Evolutionary conservation across 2,113 vertebrate genomes (phyloP).

Genomic region (Salvelinus alpinus): DNA sequence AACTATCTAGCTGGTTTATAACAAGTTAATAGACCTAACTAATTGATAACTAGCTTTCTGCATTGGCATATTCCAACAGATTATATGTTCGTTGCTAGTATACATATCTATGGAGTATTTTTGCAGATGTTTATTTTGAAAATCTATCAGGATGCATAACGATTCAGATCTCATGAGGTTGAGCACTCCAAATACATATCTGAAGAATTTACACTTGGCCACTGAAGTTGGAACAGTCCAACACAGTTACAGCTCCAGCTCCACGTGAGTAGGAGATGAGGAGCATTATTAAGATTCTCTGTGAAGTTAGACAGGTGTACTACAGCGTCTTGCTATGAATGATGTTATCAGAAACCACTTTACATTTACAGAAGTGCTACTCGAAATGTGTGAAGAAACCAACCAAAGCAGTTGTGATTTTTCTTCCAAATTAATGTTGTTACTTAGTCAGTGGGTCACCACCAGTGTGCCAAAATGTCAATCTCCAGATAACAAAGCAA

Average conservation of each 20-base stretch:
- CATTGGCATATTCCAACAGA: not conserved
- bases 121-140: not conserved
- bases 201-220: not conserved
- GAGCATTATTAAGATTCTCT: not conserved
- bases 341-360: conserved; percentile 15
- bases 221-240: not conserved
- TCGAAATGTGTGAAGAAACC: conserved; percentile 32
- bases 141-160: not conserved
- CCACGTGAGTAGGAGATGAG: not conserved
- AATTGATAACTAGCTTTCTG: too few relatives aligned
- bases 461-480: conserved; percentile 69
- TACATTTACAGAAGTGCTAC: conserved; percentile 22
- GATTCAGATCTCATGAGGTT: not conserved
- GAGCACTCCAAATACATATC: not conserved
- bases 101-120: not conserved
- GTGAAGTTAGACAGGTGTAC: conserved; percentile 8
- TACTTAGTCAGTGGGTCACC: conserved; percentile 54
- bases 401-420: conserved; percentile 53
- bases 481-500: conserved; percentile 42
- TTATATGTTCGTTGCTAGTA: not conserved
- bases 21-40: too few relatives aligned
- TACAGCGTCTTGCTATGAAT: conserved; percentile 20
- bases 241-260: not conserved
- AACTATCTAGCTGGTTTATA: too few relatives aligned
- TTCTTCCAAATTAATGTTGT: conserved; percentile 69